Conservation (phyloP, 2,888 invertebrate species). For the Drosophila stalkeri region DNA sequence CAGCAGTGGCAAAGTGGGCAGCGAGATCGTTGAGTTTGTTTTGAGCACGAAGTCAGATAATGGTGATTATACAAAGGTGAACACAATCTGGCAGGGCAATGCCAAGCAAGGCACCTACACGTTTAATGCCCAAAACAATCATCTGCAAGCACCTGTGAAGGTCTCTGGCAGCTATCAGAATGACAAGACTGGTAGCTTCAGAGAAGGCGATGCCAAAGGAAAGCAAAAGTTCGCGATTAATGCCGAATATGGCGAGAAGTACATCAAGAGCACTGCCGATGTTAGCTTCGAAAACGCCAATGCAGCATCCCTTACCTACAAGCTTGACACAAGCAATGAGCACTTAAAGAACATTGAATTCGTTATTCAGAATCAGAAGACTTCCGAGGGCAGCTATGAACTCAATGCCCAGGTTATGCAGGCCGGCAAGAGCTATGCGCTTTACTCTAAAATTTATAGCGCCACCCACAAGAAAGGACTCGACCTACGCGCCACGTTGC, state of each 20-base stretch:
- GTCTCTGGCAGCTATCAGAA: conserved; percentile 74
- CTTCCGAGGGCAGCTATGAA: conserved; percentile 84
- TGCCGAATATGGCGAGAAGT: conserved; percentile 81
- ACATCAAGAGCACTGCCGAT: conserved; percentile 83
- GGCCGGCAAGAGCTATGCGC: conserved; percentile 87
- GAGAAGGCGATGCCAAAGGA: conserved; percentile 51
- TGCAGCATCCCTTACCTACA: conserved; percentile 85
- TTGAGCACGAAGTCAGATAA: conserved; percentile 64
- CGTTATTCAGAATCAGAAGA: conserved; percentile 81
- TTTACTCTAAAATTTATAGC: conserved; percentile 86
- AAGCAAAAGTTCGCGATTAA: conserved; percentile 63
- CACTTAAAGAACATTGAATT: conserved; percentile 86
- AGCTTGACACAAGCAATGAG: conserved; percentile 86
- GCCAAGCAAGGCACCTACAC: conserved; percentile 69
- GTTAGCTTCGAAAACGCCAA: conserved; percentile 81
- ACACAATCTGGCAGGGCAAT: conserved; percentile 65
- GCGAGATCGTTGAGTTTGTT: conserved; percentile 63
- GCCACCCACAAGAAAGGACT: conserved; percentile 86
- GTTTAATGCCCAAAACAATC: conserved; percentile 63
- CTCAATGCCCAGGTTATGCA: conserved; percentile 85
- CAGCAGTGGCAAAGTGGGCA: conserved; percentile 80
- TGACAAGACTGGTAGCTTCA: conserved; percentile 65
- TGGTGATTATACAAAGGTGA: conserved; percentile 65
- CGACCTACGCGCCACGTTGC: conserved; percentile 87
- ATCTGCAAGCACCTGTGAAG: conserved; percentile 68